Base-by-base conservation (phyloP, 30 jellyfish, hydroid and myxozoan genomes). In the Morbakka virulenta region DNA sequence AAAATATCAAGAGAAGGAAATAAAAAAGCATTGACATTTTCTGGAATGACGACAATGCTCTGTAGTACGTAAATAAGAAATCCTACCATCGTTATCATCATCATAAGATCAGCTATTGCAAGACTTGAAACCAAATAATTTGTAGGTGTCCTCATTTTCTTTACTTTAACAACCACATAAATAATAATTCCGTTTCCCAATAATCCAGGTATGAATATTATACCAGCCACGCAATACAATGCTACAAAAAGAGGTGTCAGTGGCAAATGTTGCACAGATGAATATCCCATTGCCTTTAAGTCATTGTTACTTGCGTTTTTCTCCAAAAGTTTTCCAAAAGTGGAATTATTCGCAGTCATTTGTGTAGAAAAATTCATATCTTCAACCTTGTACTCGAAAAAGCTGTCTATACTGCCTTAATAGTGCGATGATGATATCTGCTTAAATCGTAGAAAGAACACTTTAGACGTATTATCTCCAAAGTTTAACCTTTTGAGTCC, bases 31-130 rank as follows among this genome's bases (percentile, higher is more conserved):
- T 48, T 33, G 2, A 61, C 33, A 1, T 66, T 64, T 12, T 12
- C 67, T 21, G 91, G 76, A 50, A 67, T 50, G 50, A 31, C 75
- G 4, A 87, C 53, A 9, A 28, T 51, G 22, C 32, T 82, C 28
- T 24, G 67, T 32, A 79, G 63, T 22, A 79, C 76, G 31, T 80
- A 82, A 34, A 75, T 1, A n/a, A 69, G 71, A 30, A 80, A 67
- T 1, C 85, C 64, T 11, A 73, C 89, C 90, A 87, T 74, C 11
- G 50, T 68, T 3, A 51, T 67, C 76, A 80, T 80, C 89, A 80
- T 74, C 81, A 87, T 47, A 20, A 80, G 29, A 64, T 87, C 96
- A 17, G 96, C 96, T 6, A 80, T 35, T 1, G 94, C 93, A 28
- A 87, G 47, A 28, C 94, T 87, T 28, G 74, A 74, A 27, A 87